A percentile compares a stretch with the other conserved stretches of the same genome.
Evolutionary conservation across 2,113 vertebrate species (phyloP).

Genomic region (Hemiscyllium ocellatum): DNA sequence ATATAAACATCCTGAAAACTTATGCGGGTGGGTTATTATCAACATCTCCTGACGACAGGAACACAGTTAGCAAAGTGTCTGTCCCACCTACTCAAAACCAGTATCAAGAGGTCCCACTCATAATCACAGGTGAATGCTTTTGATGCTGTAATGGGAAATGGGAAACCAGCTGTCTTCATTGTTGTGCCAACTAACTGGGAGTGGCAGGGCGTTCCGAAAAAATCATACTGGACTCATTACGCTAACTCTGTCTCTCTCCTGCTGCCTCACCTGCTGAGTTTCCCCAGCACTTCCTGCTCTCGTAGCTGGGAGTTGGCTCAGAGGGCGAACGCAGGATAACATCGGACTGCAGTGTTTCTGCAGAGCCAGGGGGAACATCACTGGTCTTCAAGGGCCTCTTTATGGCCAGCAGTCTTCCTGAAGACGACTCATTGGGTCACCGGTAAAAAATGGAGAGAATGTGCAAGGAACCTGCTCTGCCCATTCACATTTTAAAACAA

Average conservation of each 20-base stretch:
- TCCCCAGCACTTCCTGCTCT: no score
- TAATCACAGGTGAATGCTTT: neutral
- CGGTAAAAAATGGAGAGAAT: neutral
- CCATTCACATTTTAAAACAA: neutral
- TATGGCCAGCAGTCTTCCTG: neutral
- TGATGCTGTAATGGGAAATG: neutral
- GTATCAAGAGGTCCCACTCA: neutral
- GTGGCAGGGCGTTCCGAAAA: neutral
- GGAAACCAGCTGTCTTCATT: neutral
- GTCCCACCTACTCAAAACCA: neutral
- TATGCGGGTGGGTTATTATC: neutral
- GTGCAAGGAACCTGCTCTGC: neutral
- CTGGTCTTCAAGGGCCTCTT: neutral
- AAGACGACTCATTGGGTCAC: neutral
- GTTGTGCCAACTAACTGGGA: neutral
- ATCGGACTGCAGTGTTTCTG: neutral
- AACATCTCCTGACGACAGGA: neutral
- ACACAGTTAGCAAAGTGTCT: neutral
- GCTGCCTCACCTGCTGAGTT: no score
- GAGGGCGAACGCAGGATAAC: neutral
- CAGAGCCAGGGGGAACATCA: neutral
- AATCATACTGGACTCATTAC: no score
- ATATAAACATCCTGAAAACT: neutral
- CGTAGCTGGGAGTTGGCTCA: neutral
- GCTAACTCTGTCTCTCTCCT: no score